Conservation (phyloP, 2,888 invertebrate genomes). For the Rhagium mordax region DNA sequence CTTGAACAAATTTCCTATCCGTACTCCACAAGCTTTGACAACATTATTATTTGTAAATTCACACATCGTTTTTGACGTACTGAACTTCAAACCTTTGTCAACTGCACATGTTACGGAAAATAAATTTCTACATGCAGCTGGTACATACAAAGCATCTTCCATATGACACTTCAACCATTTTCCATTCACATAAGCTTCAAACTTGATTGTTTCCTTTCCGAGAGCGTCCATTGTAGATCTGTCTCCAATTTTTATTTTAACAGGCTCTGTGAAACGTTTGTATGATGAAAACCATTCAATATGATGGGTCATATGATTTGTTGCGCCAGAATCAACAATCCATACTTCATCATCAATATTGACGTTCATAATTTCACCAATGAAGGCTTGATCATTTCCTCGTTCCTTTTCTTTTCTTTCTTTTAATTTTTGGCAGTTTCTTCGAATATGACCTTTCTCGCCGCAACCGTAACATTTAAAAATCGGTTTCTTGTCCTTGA, state of each 20-base stretch:
- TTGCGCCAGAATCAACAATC: background rate
- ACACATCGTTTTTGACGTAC: background rate
- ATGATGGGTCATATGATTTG: background rate
- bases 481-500: background rate
- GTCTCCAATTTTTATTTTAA: background rate
- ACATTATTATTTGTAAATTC: background rate
- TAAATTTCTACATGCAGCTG: background rate
- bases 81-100: background rate
- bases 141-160: background rate
- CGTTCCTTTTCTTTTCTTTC: too few species aligned
- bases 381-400: background rate
- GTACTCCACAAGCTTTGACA: background rate
- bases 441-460: background rate
- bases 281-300: background rate
- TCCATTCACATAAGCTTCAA: background rate
- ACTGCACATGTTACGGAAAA: background rate
- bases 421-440: background rate
- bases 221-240: background rate
- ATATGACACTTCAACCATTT: background rate
- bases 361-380: background rate
- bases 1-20: background rate
- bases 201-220: background rate
- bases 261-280: background rate
- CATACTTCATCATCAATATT: background rate
- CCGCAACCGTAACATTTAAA: background rate